Base-by-base conservation (phyloP, 2,797 vertebrate species). In the Sebastes dallii region DNA sequence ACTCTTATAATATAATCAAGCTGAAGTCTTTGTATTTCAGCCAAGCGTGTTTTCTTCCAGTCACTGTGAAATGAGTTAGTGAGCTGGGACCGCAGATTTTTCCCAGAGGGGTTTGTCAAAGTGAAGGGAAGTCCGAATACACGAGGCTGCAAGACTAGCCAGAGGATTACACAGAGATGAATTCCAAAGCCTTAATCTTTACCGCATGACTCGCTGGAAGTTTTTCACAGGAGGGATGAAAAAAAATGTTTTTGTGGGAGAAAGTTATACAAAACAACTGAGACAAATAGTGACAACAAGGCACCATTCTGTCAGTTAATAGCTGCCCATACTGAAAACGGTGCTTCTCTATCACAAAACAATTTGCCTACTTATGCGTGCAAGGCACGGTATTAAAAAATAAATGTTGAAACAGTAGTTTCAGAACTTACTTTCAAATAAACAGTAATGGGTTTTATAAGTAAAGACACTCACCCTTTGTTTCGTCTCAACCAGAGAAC, bases 181-280 rank as follows among this genome's bases (percentile, higher is more conserved):
- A 95, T 95, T 89, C 91, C 91, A 84, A 74, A 75, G 86, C 79
- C 64, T 61, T 95, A 96, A 95, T 94, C 94, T 89, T 76, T 77
- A 78, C 91, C 90, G 90, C 92, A 91, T 95, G 94, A 95, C 93
- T 92, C 36, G 87, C 76, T 84, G 75, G 59, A 88, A 90, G 81
- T 78, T 72, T 78, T 89, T 91, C 71, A 78, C 64, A 77, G 68
- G 18, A 75, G 69, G 75, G 42, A 46, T 78, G 66, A 75, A 80
- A 42, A 14, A 82, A 82, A 78, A 74, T 39, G 30, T 84, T 80
- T 71, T 54, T 66, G 25, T 42, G 7, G 54, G 14, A 36, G 59
- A 73, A 71, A 52, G 36, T 39, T 8, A 58, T 27, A 69, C 2
- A 56, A 75, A 42, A 74, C 10, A 50, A n/a, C 25, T 0, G 0